Evolutionary conservation across 2,888 invertebrate genomes (phyloP), one percentile per base, ranked within the genome.

Genomic region (Drosophila ezoana): DNA sequence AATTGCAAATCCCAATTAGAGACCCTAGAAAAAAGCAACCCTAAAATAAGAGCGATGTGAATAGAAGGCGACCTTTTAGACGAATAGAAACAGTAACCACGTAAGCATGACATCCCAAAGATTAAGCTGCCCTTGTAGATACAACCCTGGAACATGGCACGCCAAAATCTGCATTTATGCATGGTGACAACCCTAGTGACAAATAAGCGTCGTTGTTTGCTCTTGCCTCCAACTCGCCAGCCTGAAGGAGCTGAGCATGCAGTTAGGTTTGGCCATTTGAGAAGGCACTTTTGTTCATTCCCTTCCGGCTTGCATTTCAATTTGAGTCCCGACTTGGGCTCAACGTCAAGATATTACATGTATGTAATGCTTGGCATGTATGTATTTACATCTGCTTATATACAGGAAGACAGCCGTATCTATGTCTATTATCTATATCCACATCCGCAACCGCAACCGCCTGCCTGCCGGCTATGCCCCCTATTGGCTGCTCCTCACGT

Each of bases 261-360:
- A 41, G 40, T 13, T 32, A 11, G 16, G 18, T n/a, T 14, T 14
- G 35, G 14, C 13, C 41, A 23, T 54, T 57, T 43, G 33, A 20
- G 9, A n/a, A 32, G 14, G 41, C 49, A 14, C 37, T 49, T 37
- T 18, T 11, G 18, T 47, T 13, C 51, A 20, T 6, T 40, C 32
- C 20, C 32, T 10, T 40, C 40, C n/a, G 45, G 33, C 56, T 67
- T 47, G 83, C 66, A 76, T 82, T 82, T 82, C 85, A 79, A 81
- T 79, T 81, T 62, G 61, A 60, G 67, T 58, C 73, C 59, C 43
- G 63, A 73, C 62, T 72, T 40, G 59, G 65, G 56, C 83, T 74
- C 47, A 63, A 61, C 53, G 37, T 68, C 68, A 62, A 78, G 59
- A 69, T 82, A 75, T 81, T 66, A 32, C 32, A n/a, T 28, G 35